Percentiles rank a stretch among this genome's conserved stretches.
These are phyloP conservation scores for Clarias laeviceps DNA, from an alignment of 2,797 vertebrate species.

Conservation along the genomic window DNA sequence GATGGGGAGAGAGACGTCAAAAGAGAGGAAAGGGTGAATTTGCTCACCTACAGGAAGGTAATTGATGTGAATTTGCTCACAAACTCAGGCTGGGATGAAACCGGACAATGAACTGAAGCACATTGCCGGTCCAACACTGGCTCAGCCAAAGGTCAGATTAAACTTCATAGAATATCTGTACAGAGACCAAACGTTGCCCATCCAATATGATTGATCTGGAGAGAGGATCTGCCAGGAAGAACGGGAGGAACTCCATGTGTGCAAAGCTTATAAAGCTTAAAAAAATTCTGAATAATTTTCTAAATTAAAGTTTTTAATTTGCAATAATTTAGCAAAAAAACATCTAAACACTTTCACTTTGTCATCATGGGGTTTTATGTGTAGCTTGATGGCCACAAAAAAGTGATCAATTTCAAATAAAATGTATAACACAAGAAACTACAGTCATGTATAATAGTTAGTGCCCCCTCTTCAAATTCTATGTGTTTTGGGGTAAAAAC, in stretches of 20 bases:
- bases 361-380: background rate
- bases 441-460: too few relatives aligned
- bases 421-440: background rate
- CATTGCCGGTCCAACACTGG: background rate
- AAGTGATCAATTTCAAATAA: background rate
- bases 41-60: background rate
- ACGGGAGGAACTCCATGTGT: background rate
- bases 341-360: background rate
- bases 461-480: too few relatives aligned
- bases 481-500: too few relatives aligned
- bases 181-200: too few relatives aligned
- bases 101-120: background rate
- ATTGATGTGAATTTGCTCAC: background rate
- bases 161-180: too few relatives aligned
- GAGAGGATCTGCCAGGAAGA: background rate
- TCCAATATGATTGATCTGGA: too few relatives aligned
- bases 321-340: background rate
- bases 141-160: too few relatives aligned
- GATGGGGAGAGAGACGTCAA: background rate
- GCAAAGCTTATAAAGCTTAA: background rate
- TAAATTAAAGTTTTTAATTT: background rate
- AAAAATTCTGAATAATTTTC: background rate
- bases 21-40: background rate
- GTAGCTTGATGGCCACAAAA: background rate
- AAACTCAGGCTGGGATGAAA: too few relatives aligned